Conservation (phyloP, 2,888 invertebrate species). For the Aradus depressus region DNA sequence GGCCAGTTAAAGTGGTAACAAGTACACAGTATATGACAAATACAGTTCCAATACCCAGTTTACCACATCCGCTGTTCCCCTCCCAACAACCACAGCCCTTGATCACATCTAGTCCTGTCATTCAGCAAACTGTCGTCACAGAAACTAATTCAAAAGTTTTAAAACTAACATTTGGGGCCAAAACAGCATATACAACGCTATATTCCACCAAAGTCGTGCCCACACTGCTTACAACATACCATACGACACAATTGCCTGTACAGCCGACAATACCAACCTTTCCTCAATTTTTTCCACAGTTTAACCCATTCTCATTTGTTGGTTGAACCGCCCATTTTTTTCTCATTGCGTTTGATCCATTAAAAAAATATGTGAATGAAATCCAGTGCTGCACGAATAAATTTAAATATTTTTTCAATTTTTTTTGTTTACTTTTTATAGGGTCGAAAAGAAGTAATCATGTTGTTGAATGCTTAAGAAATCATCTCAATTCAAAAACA, state of each 20-base stretch:
- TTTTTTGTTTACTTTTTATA: neutral
- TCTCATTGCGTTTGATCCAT: neutral
- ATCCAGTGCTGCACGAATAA: too few species aligned
- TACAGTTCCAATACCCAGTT: conserved; percentile 45
- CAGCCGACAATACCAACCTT: conserved; percentile 53
- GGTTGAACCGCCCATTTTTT: conserved; percentile 42
- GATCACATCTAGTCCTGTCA: conserved; percentile 66
- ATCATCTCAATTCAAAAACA: too few species aligned
- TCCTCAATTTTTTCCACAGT: conserved; percentile 67
- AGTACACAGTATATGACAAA: conserved; percentile 70
- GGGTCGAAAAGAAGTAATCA: too few species aligned
- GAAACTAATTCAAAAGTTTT: conserved; percentile 69
- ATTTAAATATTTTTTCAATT: neutral
- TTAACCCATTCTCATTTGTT: conserved; percentile 62
- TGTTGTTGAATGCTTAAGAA: too few species aligned
- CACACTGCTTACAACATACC: conserved; percentile 68
- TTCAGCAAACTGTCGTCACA: conserved; percentile 65
- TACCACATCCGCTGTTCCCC: conserved; percentile 33
- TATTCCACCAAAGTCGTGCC: conserved; percentile 74
- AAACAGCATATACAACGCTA: conserved; percentile 75
- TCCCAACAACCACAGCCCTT: conserved; percentile 45
- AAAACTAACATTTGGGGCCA: conserved; percentile 82
- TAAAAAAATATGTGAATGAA: neutral
- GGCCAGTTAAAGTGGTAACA: conserved; percentile 64
- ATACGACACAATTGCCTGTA: conserved; percentile 66